Conservation (phyloP, 2,888 invertebrate species). For the Tineola bisselliella region DNA sequence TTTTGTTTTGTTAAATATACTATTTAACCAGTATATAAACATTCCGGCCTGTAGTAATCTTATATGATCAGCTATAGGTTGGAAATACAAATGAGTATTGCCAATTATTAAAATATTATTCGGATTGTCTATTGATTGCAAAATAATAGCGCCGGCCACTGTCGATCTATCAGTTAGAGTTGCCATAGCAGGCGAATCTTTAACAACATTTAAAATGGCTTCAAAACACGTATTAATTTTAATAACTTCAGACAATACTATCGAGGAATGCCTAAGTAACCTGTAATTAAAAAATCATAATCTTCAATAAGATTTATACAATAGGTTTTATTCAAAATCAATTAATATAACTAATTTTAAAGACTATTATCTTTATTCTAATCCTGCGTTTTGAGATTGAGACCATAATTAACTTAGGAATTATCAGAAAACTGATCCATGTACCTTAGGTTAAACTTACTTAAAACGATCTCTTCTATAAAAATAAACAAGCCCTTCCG, state of each 20-base stretch:
- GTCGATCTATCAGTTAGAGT: constrained; percentile 74
- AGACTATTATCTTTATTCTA: no score
- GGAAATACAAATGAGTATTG: constrained; percentile 94
- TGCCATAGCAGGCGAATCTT: constrained; percentile 66
- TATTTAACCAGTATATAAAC: constrained; percentile 74
- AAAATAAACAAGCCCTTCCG: constrained; percentile 86
- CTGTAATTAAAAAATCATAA: constrained; percentile 26
- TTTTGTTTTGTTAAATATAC: constrained; percentile 53
- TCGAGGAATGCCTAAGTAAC: constrained; percentile 56
- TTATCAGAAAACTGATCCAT: no score
- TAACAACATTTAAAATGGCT: constrained; percentile 70
- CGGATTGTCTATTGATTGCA: constrained; percentile 67
- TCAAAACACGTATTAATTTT: constrained; percentile 58
- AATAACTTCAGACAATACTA: constrained; percentile 70
- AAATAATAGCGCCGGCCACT: constrained; percentile 70
- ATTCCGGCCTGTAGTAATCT: constrained; percentile 85
- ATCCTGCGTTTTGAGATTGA: no score
- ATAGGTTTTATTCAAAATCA: no score
- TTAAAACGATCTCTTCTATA: constrained; percentile 75
- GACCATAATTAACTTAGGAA: no score
- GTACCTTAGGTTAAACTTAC: no score
- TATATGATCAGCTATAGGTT: constrained; percentile 90
- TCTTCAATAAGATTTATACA: no score
- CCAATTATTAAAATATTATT: constrained; percentile 74
- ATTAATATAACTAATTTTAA: no score